Conservation (phyloP, 2,888 invertebrate species). For the Lobophora halterata region DNA sequence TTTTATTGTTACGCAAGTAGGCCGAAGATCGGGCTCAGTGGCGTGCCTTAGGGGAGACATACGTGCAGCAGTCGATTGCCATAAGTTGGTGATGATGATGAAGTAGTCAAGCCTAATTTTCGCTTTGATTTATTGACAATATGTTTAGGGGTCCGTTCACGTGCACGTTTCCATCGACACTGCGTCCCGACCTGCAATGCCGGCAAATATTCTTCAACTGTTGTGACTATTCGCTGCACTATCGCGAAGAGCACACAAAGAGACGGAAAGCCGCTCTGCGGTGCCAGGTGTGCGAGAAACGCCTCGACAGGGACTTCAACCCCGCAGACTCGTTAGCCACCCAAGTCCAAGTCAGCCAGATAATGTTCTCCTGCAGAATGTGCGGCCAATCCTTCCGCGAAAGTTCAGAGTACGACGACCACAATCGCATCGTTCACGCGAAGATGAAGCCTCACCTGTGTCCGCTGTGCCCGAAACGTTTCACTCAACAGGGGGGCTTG, state of each 20-base stretch:
- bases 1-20: too few relatives aligned
- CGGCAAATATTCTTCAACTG: slow-evolving; percentile 72
- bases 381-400: slow-evolving; percentile 60
- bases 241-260: slow-evolving; percentile 72
- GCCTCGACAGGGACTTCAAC: slow-evolving; percentile 57
- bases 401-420: slow-evolving; percentile 59
- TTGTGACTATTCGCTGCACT: slow-evolving; percentile 73
- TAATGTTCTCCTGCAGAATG: slow-evolving; percentile 55
- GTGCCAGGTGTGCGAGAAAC: slow-evolving; percentile 74
- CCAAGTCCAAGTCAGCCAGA: slow-evolving; percentile 37
- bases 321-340: slow-evolving; percentile 35
- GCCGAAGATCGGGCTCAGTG: too few relatives aligned
- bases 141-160: slow-evolving; percentile 66
- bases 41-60: too few relatives aligned
- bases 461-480: slow-evolving; percentile 64
- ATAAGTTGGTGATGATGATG: too few relatives aligned
- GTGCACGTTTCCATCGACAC: slow-evolving; percentile 61
- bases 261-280: slow-evolving; percentile 68
- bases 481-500: slow-evolving; percentile 71
- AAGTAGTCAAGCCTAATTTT: too few relatives aligned
- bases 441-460: slow-evolving; percentile 71
- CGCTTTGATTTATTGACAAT: neutral
- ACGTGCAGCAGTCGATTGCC: too few relatives aligned
- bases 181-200: slow-evolving; percentile 63
- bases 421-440: slow-evolving; percentile 61